phyloP scores from a whole-genome alignment of 2,888 invertebrate species.

The Meliscaeva auricollis region DNA sequence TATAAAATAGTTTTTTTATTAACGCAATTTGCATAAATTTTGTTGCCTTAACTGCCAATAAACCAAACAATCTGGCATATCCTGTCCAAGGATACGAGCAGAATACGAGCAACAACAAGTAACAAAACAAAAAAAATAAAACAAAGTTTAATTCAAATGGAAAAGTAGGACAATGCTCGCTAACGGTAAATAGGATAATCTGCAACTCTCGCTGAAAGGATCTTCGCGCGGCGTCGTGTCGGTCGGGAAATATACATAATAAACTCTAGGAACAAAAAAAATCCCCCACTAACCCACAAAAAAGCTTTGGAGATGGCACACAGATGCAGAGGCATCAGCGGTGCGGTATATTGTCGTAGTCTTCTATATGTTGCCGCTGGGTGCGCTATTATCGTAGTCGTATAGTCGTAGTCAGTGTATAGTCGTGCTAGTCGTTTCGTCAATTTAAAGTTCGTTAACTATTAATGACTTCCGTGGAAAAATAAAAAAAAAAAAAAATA shows the following conservation, averaged over 20 bases:
- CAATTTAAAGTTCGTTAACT: slow-evolving; percentile 76
- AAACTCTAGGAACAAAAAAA: neutral
- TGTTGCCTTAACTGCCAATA: slow-evolving; percentile 75
- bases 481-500: slow-evolving; percentile 12
- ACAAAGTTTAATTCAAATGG: slow-evolving; percentile 39
- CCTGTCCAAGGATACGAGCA: slow-evolving; percentile 52
- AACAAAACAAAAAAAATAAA: slow-evolving; percentile 15
- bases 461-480: slow-evolving; percentile 74
- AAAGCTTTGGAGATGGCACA: slow-evolving; percentile 5
- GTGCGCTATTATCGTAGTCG: slow-evolving; percentile 34
- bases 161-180: slow-evolving; percentile 73
- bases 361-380: too few relatives aligned
- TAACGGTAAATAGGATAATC: slow-evolving; percentile 73
- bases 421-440: slow-evolving; percentile 60
- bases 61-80: slow-evolving; percentile 76
- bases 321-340: neutral
- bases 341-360: slow-evolving; percentile 6
- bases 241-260: slow-evolving; percentile 14
- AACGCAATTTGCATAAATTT: slow-evolving; percentile 75
- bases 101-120: neutral
- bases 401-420: slow-evolving; percentile 12
- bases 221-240: slow-evolving; percentile 2
- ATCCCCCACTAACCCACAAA: slow-evolving; percentile 52
- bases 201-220: slow-evolving; percentile 22
- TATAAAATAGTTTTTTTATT: slow-evolving; percentile 70